Conservation (phyloP, 1,140 invertebrate species). For the Holotrichia oblita region DNA sequence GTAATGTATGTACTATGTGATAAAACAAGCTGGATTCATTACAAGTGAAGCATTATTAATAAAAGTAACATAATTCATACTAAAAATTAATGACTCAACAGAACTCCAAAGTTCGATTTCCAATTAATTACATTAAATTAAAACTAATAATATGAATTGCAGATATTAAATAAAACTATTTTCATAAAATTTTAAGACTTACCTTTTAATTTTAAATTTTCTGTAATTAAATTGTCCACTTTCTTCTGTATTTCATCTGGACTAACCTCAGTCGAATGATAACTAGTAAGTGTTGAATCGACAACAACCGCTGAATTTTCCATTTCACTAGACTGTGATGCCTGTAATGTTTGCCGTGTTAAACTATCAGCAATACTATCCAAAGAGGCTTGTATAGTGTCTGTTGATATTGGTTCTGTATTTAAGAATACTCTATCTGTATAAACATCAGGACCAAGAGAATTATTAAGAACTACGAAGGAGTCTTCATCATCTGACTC, state of each 20-base stretch:
- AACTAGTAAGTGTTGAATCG: slow-evolving; percentile 6
- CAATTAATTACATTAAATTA: too few relatives aligned
- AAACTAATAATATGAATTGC: slow-evolving; percentile 9
- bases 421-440: slow-evolving; percentile 11
- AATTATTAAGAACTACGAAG: slow-evolving; percentile 45
- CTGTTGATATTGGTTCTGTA: slow-evolving; percentile 27
- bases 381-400: slow-evolving; percentile 30
- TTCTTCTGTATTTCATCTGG: slow-evolving; percentile 61
- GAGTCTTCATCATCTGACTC: slow-evolving; percentile 48
- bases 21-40: too few relatives aligned
- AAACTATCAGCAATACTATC: slow-evolving; percentile 33
- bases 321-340: not conserved
- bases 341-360: not conserved
- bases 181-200: too few relatives aligned
- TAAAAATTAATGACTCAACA: too few relatives aligned
- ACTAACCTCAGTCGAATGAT: slow-evolving; percentile 55
- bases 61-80: too few relatives aligned
- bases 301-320: slow-evolving; percentile 7
- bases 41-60: too few relatives aligned
- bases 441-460: slow-evolving; percentile 43
- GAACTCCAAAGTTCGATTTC: too few relatives aligned
- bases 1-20: too few relatives aligned
- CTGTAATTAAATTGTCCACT: slow-evolving; percentile 60
- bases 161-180: too few relatives aligned
- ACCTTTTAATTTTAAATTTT: slow-evolving; percentile 58